These are phyloP conservation scores for Apamea monoglypha DNA, from an alignment of 2,888 invertebrate genomes.

Conservation along the genomic window DNA sequence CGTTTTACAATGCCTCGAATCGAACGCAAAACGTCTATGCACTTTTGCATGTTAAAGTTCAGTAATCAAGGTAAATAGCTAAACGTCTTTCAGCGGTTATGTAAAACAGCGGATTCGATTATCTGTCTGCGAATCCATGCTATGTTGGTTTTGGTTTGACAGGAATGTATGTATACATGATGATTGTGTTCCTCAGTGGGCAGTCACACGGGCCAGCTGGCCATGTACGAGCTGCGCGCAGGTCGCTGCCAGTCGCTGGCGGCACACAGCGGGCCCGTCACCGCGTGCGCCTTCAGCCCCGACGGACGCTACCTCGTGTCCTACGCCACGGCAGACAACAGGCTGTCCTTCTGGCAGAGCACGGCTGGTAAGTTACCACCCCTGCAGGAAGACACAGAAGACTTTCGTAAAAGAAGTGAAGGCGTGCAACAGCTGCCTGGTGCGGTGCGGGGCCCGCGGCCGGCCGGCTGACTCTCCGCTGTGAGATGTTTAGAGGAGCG, in stretches of 20 bases:
- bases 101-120: no score
- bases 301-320: conserved; percentile 99
- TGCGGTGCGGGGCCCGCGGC: no score
- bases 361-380: conserved; percentile 91
- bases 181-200: conserved; percentile 91
- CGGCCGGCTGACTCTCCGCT: neutral
- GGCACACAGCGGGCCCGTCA: conserved; percentile 97
- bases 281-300: conserved; percentile 98
- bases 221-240: conserved; percentile 98
- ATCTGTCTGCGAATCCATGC: no score
- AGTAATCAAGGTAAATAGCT: no score
- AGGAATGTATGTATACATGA: no score
- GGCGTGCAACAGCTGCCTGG: neutral
- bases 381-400: neutral
- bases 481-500: no score
- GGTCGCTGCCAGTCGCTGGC: conserved; percentile 98
- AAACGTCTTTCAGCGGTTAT: no score
- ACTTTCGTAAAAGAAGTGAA: neutral
- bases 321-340: conserved; percentile 98
- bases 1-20: no score
- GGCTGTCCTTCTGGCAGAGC: conserved; percentile 99
- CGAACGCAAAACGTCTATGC: no score
- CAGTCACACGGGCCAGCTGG: conserved; percentile 97
- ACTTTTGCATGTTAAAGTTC: no score
- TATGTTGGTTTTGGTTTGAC: no score